Percentiles rank a stretch among this genome's conserved stretches.
These are phyloP conservation scores for Cryptoprocta ferox DNA, from an alignment of 2,797 vertebrate genomes.

Conservation along the genomic window DNA sequence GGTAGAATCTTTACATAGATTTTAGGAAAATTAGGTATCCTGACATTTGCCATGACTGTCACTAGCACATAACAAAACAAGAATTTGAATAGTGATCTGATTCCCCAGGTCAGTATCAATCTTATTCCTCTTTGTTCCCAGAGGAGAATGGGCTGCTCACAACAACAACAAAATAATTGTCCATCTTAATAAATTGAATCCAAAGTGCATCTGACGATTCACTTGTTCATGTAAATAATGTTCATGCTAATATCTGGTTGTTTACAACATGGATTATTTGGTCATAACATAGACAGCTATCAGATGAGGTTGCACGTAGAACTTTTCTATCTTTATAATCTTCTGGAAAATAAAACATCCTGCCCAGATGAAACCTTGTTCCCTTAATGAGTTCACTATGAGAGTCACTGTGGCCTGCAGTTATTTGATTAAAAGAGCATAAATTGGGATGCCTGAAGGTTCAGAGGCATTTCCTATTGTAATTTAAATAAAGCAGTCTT, in stretches of 20 bases:
- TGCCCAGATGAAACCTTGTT: not conserved
- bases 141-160: not conserved
- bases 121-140: not conserved
- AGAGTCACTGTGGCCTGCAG: not conserved
- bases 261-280: slow-evolving; percentile 25
- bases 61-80: not conserved
- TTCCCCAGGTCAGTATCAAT: not conserved
- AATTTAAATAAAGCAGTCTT: slow-evolving; percentile 61
- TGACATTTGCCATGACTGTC: not conserved
- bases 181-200: slow-evolving; percentile 28
- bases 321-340: slow-evolving; percentile 13
- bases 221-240: not conserved
- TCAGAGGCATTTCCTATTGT: slow-evolving; percentile 70
- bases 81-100: slow-evolving; percentile 26
- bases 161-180: slow-evolving; percentile 47
- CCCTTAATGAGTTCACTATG: slow-evolving; percentile 48
- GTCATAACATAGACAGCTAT: not conserved
- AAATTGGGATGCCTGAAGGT: slow-evolving; percentile 48
- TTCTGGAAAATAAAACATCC: slow-evolving; percentile 56
- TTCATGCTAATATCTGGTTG: not conserved
- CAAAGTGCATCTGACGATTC: not conserved
- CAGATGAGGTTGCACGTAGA: not conserved
- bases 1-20: not conserved
- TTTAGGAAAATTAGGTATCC: not conserved
- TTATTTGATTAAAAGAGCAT: slow-evolving; percentile 66